Evolutionary conservation across 2,113 vertebrate genomes (phyloP).

Genomic region (Dasyprocta punctata): DNA sequence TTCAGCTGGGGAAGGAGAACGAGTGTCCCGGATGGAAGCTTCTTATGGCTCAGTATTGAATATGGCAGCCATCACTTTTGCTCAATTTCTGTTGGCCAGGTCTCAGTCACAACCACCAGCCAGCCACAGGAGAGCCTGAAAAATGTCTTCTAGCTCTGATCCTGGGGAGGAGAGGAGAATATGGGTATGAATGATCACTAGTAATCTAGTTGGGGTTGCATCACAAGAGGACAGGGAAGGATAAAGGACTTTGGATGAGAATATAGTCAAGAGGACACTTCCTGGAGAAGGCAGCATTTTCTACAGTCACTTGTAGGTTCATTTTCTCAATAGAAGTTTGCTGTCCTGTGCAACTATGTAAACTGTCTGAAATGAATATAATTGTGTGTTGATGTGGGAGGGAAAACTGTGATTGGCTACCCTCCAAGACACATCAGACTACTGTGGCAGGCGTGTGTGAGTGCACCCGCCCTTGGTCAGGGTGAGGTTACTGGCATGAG

Average conservation of each 20-base stretch:
- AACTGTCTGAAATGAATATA: constrained; percentile 35
- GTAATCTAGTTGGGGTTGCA: neutral
- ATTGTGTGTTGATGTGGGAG: neutral
- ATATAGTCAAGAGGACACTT: neutral
- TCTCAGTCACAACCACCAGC: neutral
- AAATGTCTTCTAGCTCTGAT: neutral
- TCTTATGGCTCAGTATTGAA: neutral
- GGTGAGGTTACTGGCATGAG: constrained; percentile 57
- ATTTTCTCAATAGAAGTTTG: constrained; percentile 46
- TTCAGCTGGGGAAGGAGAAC: neutral
- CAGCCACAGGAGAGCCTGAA: neutral
- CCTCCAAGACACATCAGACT: neutral
- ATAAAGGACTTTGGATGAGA: neutral
- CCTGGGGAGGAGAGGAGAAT: neutral
- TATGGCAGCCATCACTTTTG: neutral
- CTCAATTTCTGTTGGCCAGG: neutral
- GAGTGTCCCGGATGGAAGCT: neutral
- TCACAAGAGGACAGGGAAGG: neutral
- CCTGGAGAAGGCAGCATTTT: neutral
- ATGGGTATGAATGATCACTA: neutral
- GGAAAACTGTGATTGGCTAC: neutral
- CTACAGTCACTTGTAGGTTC: neutral
- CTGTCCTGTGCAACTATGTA: constrained; percentile 27
- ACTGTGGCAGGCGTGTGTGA: neutral
- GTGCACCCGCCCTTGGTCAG: neutral